Conservation (phyloP, 2,113 vertebrate genomes). For the Neotoma lepida region DNA sequence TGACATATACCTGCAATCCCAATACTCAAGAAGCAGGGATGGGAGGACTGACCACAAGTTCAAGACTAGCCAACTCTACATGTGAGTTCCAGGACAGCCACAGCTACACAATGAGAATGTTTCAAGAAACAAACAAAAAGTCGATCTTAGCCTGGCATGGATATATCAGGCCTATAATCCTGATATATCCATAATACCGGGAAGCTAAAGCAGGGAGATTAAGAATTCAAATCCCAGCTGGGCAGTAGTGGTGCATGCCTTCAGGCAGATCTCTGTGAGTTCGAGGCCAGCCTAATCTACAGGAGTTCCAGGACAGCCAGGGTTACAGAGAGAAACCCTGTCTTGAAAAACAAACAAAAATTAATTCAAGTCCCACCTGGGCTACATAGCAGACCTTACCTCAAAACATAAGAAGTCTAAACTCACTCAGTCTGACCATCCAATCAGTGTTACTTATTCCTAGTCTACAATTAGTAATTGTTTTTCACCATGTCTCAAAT, state of each 20-base stretch:
- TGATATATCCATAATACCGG: neutral
- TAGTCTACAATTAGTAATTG: neutral
- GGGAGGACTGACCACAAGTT: neutral
- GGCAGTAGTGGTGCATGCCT: neutral
- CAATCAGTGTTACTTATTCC: neutral
- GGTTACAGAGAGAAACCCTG: neutral
- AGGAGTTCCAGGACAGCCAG: neutral
- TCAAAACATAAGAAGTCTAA: neutral
- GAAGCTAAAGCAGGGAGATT: neutral
- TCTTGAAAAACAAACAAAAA: neutral
- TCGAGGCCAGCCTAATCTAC: neutral
- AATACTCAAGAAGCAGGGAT: neutral
- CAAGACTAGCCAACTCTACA: neutral
- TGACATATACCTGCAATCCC: neutral
- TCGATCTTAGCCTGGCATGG: neutral
- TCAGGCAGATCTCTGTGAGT: neutral
- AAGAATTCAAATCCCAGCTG: neutral
- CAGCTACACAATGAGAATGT: neutral
- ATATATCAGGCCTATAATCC: neutral
- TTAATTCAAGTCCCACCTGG: neutral
- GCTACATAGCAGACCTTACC: neutral
- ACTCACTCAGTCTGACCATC: neutral
- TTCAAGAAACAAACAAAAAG: neutral
- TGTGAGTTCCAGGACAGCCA: neutral
- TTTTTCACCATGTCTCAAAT: conserved; percentile 30